Percentiles rank a stretch among this genome's conserved stretches.
Conservation (phyloP, 2,888 invertebrate genomes). For the Drosophila nr. medialis region DNA sequence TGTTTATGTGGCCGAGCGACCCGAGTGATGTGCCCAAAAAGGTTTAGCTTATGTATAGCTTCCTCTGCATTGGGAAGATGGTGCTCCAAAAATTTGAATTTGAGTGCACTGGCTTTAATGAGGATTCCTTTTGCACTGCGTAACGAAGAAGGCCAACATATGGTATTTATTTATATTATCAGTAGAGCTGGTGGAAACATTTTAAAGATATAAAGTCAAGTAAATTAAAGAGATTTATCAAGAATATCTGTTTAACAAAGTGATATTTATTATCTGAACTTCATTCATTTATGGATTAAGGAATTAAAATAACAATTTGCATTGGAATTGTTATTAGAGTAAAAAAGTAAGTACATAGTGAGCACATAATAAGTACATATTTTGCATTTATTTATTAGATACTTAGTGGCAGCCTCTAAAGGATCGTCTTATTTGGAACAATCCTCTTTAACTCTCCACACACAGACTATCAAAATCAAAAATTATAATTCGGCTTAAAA, state of each 20-base stretch:
- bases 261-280: neutral
- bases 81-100: constrained; percentile 47
- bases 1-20: constrained; percentile 63
- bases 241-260: neutral
- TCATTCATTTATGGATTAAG: neutral
- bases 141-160: constrained; percentile 26
- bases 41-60: constrained; percentile 10
- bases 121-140: constrained; percentile 14
- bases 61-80: constrained; percentile 37
- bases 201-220: neutral
- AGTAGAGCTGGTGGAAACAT: neutral
- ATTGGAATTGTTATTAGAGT: neutral
- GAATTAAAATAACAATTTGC: neutral
- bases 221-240: neutral
- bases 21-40: constrained; percentile 42
- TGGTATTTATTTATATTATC: constrained; percentile 19
- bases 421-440: neutral
- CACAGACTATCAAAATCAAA: neutral
- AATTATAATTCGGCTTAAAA: neutral
- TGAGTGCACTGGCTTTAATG: constrained; percentile 51
- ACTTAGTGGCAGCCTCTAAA: neutral
- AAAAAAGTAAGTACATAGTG: neutral
- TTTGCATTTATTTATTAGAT: neutral
- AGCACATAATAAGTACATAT: too few species aligned
- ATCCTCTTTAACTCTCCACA: neutral